Base-by-base conservation (phyloP, 2,113 vertebrate species). In the Agapornis roseicollis region DNA sequence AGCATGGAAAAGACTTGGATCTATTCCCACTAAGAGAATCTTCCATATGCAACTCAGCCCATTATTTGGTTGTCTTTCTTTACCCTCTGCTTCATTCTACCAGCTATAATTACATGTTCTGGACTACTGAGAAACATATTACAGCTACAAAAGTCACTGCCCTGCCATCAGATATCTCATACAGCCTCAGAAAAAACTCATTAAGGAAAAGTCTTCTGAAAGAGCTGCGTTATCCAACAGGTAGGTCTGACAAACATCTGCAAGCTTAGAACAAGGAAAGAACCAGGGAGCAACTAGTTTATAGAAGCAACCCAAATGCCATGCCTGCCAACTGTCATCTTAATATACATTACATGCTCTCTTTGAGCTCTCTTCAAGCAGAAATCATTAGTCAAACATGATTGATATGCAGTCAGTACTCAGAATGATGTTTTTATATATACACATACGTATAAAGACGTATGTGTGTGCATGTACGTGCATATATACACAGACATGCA, bases 401-500 rank as follows among this genome's bases (percentile, higher is more conserved):
- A 92, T 68, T 82, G 93, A 88, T 83, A 74, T 0, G 0, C 5
- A 80, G 72, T 53, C 63, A 89, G 66, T 60, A 55, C 33, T 68
- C 47, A 50, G 60, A 83, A 41, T 9, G 50, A 78, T 14, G 56
- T 63, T 35, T 41, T 25, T 3, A 37, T 72, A 73, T 37, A 61
- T 11, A 70, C 29, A 80, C 3, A 41, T 6, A 53, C 6, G 28
- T 2, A 85, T 2, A 88, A 41, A 70, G 24, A 29, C 14, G 33
- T 39, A 42, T 6, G 9, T 12, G 8, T 20, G 4, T 24, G 39
- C 13, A 5, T 17, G 0, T 23, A 9, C 14, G 6, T 14, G 6
- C 28, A 27, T 44, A 29, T 25, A 64, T 9, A 35, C 4, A 55
- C 8, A 35, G 0, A 61, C 1, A 50, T 0, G 66, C 1, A 49